phyloP scores from a whole-genome alignment of 2,113 vertebrate genomes.

The Spea bombifrons region DNA sequence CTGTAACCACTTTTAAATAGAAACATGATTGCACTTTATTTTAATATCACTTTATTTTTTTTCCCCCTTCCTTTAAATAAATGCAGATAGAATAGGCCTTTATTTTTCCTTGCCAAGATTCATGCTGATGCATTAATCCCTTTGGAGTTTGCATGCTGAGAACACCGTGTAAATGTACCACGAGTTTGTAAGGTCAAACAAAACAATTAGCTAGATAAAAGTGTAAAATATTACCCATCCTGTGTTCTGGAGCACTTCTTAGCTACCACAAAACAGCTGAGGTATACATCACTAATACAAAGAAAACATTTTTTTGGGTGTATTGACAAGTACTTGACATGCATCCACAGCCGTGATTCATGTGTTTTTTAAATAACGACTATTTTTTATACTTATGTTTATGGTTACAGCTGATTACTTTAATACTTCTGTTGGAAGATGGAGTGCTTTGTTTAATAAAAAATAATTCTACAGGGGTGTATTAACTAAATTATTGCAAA shows the following conservation, averaged over 20 bases:
- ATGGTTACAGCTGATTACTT: slow-evolving; percentile 25
- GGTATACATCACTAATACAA: slow-evolving; percentile 8
- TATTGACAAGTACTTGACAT: slow-evolving; percentile 25
- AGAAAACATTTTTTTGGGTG: slow-evolving; percentile 27
- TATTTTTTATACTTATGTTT: slow-evolving; percentile 36
- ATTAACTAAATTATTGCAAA: background rate
- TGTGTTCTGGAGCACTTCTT: background rate
- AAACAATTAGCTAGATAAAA: slow-evolving; percentile 45
- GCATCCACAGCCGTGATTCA: slow-evolving; percentile 24
- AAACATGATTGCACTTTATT: slow-evolving; percentile 59
- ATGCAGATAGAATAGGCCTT: slow-evolving; percentile 44
- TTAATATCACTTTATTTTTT: slow-evolving; percentile 54
- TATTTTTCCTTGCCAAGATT: slow-evolving; percentile 52
- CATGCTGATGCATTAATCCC: slow-evolving; percentile 54
- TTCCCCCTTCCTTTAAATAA: slow-evolving; percentile 49
- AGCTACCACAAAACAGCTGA: slow-evolving; percentile 24
- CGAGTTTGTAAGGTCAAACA: slow-evolving; percentile 42
- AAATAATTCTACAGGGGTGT: too few relatives aligned
- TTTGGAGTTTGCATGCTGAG: slow-evolving; percentile 49
- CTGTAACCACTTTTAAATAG: slow-evolving; percentile 63
- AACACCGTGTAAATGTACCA: slow-evolving; percentile 45
- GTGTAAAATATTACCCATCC: slow-evolving; percentile 35
- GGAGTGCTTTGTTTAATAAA: slow-evolving; percentile 1
- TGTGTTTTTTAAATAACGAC: slow-evolving; percentile 27
- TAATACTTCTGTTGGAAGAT: slow-evolving; percentile 28